phyloP scores from a whole-genome alignment of 2,888 invertebrate species.

The Drosophila pullipes region DNA sequence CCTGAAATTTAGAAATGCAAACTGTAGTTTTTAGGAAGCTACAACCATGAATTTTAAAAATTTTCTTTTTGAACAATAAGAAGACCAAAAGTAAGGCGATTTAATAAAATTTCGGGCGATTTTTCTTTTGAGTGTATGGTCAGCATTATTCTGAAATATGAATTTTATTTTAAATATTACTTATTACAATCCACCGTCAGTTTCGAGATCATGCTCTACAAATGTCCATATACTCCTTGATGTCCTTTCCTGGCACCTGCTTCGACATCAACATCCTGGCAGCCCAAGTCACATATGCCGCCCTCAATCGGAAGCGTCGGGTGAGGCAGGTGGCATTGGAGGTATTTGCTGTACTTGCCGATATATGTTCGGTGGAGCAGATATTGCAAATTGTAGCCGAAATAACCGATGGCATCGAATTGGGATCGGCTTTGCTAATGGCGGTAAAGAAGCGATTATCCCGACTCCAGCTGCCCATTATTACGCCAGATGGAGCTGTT shows the following conservation, averaged over 20 bases:
- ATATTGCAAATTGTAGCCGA: conserved; percentile 89
- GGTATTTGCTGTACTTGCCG: conserved; percentile 91
- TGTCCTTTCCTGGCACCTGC: conserved; percentile 92
- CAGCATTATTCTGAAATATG: not conserved
- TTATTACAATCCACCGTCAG: conserved; percentile 74
- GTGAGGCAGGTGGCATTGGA: conserved; percentile 93
- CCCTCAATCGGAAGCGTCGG: conserved; percentile 88
- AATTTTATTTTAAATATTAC: not conserved
- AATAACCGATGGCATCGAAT: conserved; percentile 85
- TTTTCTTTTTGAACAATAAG: too few species aligned
- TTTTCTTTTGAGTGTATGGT: not conserved
- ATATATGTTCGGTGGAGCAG: conserved; percentile 88
- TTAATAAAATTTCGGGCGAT: not conserved
- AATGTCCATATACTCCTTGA: conserved; percentile 90
- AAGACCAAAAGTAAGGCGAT: not conserved
- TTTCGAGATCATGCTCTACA: conserved; percentile 91
- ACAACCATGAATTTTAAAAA: too few species aligned
- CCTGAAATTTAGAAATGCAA: too few species aligned
- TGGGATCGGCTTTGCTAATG: conserved; percentile 87
- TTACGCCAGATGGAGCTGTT: conserved; percentile 90
- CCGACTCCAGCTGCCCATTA: conserved; percentile 90
- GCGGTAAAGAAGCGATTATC: conserved; percentile 91
- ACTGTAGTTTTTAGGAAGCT: too few species aligned
- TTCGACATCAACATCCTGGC: conserved; percentile 87
- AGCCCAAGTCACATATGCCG: conserved; percentile 84